phyloP scores from a whole-genome alignment of 2,888 invertebrate genomes.

The Phaonia tiefii region DNA sequence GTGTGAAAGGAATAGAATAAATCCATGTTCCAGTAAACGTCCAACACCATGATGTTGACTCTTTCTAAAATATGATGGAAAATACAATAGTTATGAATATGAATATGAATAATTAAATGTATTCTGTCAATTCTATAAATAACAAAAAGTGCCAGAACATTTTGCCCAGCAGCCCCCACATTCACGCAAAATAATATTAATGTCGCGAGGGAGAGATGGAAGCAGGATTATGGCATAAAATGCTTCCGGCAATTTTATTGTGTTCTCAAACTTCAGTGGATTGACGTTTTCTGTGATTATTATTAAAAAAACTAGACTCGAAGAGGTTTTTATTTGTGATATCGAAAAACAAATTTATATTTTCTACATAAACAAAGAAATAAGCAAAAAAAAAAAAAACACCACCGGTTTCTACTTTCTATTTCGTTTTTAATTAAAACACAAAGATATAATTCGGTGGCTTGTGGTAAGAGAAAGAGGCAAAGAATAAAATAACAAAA shows the following conservation, averaged over 20 bases:
- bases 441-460: neutral
- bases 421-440: conserved; percentile 19
- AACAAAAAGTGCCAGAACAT: conserved; percentile 11
- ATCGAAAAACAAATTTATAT: neutral
- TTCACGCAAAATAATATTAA: neutral
- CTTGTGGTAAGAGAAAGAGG: neutral
- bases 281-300: too few species aligned
- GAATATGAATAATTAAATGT: too few species aligned
- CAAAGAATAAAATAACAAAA: conserved; percentile 6
- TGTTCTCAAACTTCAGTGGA: conserved; percentile 6
- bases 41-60: too few species aligned
- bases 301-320: conserved; percentile 9
- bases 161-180: neutral
- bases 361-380: conserved; percentile 9
- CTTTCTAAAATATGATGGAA: too few species aligned
- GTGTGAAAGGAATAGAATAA: too few species aligned
- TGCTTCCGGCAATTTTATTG: conserved; percentile 26
- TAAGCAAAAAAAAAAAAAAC: neutral
- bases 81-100: too few species aligned
- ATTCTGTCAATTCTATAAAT: conserved; percentile 49
- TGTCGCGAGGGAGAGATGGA: neutral
- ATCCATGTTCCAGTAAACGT: too few species aligned
- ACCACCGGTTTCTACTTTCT: conserved; percentile 24
- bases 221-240: conserved; percentile 16
- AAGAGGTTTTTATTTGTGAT: neutral